These are phyloP conservation scores for Hassar affinis DNA, from an alignment of 2,113 vertebrate species.

Conservation along the genomic window DNA sequence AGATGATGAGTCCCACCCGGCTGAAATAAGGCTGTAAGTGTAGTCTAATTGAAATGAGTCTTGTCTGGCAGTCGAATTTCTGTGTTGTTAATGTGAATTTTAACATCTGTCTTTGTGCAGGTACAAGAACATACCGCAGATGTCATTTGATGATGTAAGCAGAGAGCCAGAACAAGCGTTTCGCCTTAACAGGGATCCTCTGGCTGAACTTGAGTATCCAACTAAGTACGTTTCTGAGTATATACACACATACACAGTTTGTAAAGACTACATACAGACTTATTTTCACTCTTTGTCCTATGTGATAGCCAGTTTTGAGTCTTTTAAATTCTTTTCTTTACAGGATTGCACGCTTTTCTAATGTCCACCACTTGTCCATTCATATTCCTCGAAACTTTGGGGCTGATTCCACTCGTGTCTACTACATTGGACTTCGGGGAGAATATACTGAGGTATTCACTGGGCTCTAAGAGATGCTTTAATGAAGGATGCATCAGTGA, in stretches of 20 bases:
- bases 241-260: neutral
- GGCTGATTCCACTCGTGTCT: conserved; percentile 83
- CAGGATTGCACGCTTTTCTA: conserved; percentile 94
- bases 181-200: conserved; percentile 84
- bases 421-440: conserved; percentile 92
- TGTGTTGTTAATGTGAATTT: neutral
- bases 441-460: conserved; percentile 87
- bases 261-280: neutral
- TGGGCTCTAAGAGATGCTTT: neutral
- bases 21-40: conserved; percentile 93
- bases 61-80: neutral
- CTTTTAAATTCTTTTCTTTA: conserved; percentile 27
- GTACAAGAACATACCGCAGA: conserved; percentile 94
- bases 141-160: conserved; percentile 92
- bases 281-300: neutral
- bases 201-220: conserved; percentile 89
- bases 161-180: conserved; percentile 92
- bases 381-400: conserved; percentile 96
- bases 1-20: conserved; percentile 83
- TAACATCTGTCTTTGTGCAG: conserved; percentile 63
- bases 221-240: conserved; percentile 81
- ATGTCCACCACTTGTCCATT: conserved; percentile 87
- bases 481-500: neutral
- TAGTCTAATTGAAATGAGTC: conserved; percentile 59
- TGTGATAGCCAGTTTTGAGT: too few relatives aligned